phyloP scores from a whole-genome alignment of 1,140 invertebrate species.

The Doryteuthis pealeii region DNA sequence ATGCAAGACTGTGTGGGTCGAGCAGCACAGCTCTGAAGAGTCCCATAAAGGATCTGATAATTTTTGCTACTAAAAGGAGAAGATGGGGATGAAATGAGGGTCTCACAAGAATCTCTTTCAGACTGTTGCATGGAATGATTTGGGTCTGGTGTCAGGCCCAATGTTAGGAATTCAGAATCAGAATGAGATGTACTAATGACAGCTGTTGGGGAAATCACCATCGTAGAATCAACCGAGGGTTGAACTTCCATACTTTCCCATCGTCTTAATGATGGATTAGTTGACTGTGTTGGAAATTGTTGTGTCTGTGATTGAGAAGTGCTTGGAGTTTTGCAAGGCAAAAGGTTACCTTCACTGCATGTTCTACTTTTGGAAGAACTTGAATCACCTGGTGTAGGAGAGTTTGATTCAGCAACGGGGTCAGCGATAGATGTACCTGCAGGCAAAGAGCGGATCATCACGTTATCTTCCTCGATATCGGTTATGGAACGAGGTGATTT shows the following conservation, averaged over 20 bases:
- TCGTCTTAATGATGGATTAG: neutral
- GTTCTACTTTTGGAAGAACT: neutral
- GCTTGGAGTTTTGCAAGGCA: neutral
- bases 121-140: neutral
- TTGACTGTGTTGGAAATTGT: neutral
- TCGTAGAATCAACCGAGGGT: neutral
- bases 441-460: neutral
- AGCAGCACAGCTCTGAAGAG: neutral
- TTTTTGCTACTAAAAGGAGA: neutral
- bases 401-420: neutral
- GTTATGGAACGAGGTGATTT: neutral
- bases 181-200: neutral
- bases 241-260: neutral
- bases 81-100: neutral
- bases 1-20: neutral
- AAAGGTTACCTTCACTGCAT: neutral
- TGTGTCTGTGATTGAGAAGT: neutral
- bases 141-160: neutral
- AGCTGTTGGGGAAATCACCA: neutral
- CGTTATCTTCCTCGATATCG: neutral
- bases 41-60: neutral
- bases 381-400: neutral
- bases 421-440: neutral
- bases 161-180: neutral
- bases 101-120: neutral